Evolutionary conservation across 2,797 vertebrate species (phyloP).

Genomic region (Rachycentron canadum): DNA sequence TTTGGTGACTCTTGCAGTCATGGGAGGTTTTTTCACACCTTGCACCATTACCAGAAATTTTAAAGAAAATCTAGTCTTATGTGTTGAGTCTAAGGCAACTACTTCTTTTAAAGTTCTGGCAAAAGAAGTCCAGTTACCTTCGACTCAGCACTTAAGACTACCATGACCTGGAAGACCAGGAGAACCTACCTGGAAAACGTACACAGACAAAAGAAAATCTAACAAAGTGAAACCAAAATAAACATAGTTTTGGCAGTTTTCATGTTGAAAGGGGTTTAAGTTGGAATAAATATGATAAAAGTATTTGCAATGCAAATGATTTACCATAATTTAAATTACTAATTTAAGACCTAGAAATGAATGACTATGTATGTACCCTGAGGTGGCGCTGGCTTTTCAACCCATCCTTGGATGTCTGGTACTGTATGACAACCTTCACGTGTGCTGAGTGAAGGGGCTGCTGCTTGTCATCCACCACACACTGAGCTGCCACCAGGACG

Average conservation of each 20-base stretch:
- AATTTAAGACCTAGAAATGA: background rate
- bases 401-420: slow-evolving; percentile 68
- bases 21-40: slow-evolving; percentile 7
- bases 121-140: too few species aligned
- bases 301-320: background rate
- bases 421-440: slow-evolving; percentile 88
- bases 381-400: slow-evolving; percentile 87
- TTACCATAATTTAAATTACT: background rate
- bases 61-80: slow-evolving; percentile 7
- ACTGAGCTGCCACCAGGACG: slow-evolving; percentile 91
- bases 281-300: background rate
- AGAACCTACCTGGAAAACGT: too few species aligned
- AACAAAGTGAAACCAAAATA: background rate
- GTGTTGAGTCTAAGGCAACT: too few species aligned
- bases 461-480: slow-evolving; percentile 87
- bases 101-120: too few species aligned
- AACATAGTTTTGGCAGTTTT: background rate
- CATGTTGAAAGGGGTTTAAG: background rate
- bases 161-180: too few species aligned
- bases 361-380: slow-evolving; percentile 77
- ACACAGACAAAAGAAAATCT: too few species aligned
- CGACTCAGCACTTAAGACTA: too few species aligned
- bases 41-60: slow-evolving; percentile 4
- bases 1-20: slow-evolving; percentile 20
- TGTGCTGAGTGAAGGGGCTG: slow-evolving; percentile 83